Percentiles rank a stretch among this genome's conserved stretches.
Conservation (phyloP, 1,140 invertebrate species). For the Parasteatoda tepidariorum region DNA sequence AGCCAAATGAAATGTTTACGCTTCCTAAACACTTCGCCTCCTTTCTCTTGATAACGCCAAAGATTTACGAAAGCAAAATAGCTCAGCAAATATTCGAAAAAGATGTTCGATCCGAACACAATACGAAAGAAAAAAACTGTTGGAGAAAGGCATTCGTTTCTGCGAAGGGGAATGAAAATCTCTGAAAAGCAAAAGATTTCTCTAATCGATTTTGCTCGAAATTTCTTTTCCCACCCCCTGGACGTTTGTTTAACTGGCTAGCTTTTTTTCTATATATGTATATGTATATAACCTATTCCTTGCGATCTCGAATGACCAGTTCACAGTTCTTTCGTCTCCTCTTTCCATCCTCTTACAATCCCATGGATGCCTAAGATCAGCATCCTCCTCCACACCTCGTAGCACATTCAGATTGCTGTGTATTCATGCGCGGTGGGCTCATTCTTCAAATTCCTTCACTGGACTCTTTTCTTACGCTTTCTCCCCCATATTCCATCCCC, state of each 20-base stretch:
- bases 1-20: no score
- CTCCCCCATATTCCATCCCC: neutral
- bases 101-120: neutral
- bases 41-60: neutral
- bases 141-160: slow-evolving; percentile 2
- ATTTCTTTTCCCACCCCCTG: neutral
- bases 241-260: neutral
- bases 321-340: neutral
- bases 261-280: neutral
- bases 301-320: neutral
- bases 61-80: neutral
- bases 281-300: neutral
- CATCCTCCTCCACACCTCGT: slow-evolving; percentile 2
- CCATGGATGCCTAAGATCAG: slow-evolving; percentile 46
- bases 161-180: neutral
- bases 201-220: neutral
- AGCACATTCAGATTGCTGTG: slow-evolving; percentile 51
- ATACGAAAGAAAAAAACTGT: neutral
- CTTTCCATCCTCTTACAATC: slow-evolving; percentile 23
- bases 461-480: slow-evolving; percentile 22
- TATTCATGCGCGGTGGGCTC: slow-evolving; percentile 56
- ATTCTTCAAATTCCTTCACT: slow-evolving; percentile 57
- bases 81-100: neutral
- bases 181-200: neutral
- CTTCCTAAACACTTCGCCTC: neutral